Evolutionary conservation across 1,140 invertebrate genomes (phyloP), one percentile per base, ranked within the genome.

Genomic region (Bilobella aurantiaca): DNA sequence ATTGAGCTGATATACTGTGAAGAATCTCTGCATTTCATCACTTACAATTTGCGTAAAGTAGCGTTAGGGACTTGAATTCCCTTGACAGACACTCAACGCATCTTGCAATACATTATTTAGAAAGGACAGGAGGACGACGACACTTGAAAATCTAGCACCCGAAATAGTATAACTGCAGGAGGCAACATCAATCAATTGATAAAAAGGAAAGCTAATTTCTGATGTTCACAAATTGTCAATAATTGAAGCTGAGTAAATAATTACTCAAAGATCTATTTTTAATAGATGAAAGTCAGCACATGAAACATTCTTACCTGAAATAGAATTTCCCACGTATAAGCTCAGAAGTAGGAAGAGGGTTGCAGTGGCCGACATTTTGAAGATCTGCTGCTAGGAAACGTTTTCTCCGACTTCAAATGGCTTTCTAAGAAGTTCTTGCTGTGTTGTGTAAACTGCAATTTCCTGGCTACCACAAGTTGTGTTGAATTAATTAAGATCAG

Each of bases 261-360:
- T n/a, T n/a, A n/a, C n/a, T n/a, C n/a, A n/a, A n/a, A n/a, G n/a
- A n/a, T n/a, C n/a, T n/a, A n/a, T n/a, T n/a, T n/a, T n/a, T n/a
- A n/a, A n/a, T n/a, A n/a, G n/a, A n/a, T n/a, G n/a, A n/a, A n/a
- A n/a, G n/a, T n/a, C n/a, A n/a, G n/a, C n/a, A n/a, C n/a, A n/a
- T n/a, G n/a, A n/a, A n/a, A n/a, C n/a, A n/a, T 34, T 31, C 63
- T 66, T 63, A 70, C 68, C 68, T 60, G 65, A 67, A 47, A 70
- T 64, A 49, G 65, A 64, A 59, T 67, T 66, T 23, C 68, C 68
- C 23, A 70, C 65, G 61, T 56, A 67, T 70, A 70, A 70, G 65
- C 68, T 70, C 65, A 70, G 34, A 1, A 66, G 18, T 32, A 70
- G 68, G 65, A 70, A 70, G 53, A 58, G 21, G 58, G 37, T 46